These are phyloP conservation scores for Pseudococcus longispinus DNA, from an alignment of 2,888 invertebrate genomes.

Conservation along the genomic window DNA sequence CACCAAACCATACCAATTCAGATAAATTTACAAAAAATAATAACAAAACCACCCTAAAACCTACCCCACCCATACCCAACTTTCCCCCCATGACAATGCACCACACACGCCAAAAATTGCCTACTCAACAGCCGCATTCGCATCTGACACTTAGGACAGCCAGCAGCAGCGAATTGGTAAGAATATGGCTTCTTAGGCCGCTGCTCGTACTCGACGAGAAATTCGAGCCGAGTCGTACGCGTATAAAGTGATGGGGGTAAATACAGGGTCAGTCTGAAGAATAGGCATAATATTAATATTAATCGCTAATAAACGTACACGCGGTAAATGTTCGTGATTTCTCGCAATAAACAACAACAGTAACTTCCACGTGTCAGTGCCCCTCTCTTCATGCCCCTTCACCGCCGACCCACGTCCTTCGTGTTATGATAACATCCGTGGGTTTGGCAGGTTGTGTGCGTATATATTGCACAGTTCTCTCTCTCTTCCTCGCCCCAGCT, in stretches of 20 bases:
- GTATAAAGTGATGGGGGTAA: slow-evolving; percentile 29
- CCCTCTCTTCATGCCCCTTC: slow-evolving; percentile 38
- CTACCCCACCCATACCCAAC: no score
- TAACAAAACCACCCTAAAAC: neutral
- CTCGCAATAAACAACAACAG: slow-evolving; percentile 57
- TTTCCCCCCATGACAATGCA: no score
- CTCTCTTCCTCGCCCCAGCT: neutral
- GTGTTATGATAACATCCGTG: slow-evolving; percentile 52
- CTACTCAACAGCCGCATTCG: neutral
- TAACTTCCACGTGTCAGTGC: slow-evolving; percentile 55
- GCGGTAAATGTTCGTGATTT: slow-evolving; percentile 56
- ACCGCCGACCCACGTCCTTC: slow-evolving; percentile 44
- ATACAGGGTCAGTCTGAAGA: slow-evolving; percentile 50
- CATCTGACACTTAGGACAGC: no score
- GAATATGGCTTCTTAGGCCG: neutral
- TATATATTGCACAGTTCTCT: slow-evolving; percentile 51
- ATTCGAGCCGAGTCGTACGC: neutral
- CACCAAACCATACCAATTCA: neutral
- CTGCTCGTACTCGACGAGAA: slow-evolving; percentile 40
- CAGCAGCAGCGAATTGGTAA: neutral
- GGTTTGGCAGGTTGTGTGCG: slow-evolving; percentile 55
- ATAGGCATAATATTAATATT: slow-evolving; percentile 52
- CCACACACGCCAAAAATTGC: neutral
- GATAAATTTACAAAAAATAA: neutral
- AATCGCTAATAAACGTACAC: slow-evolving; percentile 54